Evolutionary conservation across 2,113 vertebrate genomes (phyloP), one percentile per base, ranked within the genome.

Genomic region (Trachemys scripta): DNA sequence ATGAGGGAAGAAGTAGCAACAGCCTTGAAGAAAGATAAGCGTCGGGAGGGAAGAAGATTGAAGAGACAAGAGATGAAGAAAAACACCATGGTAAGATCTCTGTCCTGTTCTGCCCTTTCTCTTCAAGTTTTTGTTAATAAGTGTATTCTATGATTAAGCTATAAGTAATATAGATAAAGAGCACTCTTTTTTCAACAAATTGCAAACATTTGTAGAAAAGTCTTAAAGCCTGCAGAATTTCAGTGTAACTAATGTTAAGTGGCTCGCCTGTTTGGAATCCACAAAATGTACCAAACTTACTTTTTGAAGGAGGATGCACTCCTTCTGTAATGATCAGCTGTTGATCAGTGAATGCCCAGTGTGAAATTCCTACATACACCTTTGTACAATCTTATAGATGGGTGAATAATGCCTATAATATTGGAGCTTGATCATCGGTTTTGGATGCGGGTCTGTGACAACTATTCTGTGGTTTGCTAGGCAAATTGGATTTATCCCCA

Each of bases 51-150:
- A 49, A 96, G 99, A 76, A 97, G 99, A 95, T 42, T 99, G 49
- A 99, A 98, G 97, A 98, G 99, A 91, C 99, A 99, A 96, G 96
- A 96, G 1, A 91, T 86, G 79, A 99, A 98, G 98, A 99, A 98
- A 93, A 98, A 86, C 47, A 98, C 97, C 14, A 99, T 99, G 99
- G 99, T 99, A 97, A 98, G 98, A 47, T 83, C 14, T 78, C 49
- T 79, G 57, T 27, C 45, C 12, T 27, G 5, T 47, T 14, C 5
- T 1, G 19, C 27, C 24, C 1, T 7, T 35, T 62, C 2, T 5
- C 62, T 35, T 31, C 0, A 2, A 13, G 2, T 57, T 81, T 31
- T 85, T 72, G 20, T 72, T 82, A 0, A 0, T n/a, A 4, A 51
- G 4, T 53, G 35, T 57, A 5, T 69, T 89, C 4, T 4, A 49